Percentiles rank a stretch among this genome's conserved stretches.
Conservation (phyloP, 2,888 invertebrate species). For the Caenorhabditis japonica region DNA sequence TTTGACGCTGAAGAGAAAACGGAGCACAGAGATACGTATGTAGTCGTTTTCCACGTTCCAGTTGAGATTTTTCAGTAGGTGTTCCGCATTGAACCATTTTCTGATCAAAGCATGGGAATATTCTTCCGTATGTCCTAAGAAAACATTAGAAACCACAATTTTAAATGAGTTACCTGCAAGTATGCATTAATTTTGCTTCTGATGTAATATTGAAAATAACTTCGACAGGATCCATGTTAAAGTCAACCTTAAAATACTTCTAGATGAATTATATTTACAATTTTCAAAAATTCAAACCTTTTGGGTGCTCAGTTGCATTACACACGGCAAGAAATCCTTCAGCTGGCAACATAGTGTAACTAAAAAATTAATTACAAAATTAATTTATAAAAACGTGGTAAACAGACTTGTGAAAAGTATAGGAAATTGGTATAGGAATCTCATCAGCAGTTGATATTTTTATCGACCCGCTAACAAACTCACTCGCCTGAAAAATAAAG, state of each 20-base stretch:
- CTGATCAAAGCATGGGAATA: conserved; percentile 62
- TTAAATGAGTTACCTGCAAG: conserved; percentile 58
- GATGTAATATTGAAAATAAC: conserved; percentile 66
- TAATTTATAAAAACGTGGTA: background rate
- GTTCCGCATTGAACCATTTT: conserved; percentile 62
- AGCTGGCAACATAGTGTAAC: conserved; percentile 57
- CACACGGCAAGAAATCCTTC: conserved; percentile 64
- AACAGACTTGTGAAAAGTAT: conserved; percentile 22
- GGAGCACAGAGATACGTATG: conserved; percentile 61
- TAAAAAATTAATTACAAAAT: conserved; percentile 7
- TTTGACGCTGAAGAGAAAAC: conserved; percentile 60
- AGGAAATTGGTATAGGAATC: conserved; percentile 24
- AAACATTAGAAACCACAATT: background rate
- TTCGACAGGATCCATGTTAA: conserved; percentile 66
- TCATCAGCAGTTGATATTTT: conserved; percentile 7
- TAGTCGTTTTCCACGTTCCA: conserved; percentile 60
- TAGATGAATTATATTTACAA: background rate
- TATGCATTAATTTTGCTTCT: conserved; percentile 65
- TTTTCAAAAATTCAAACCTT: conserved; percentile 33
- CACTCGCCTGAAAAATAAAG: conserved; percentile 26
- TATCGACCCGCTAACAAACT: conserved; percentile 31
- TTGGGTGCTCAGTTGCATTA: conserved; percentile 59
- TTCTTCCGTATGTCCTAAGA: conserved; percentile 57
- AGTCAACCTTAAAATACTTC: conserved; percentile 44
- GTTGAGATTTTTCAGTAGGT: conserved; percentile 44